Evolutionary conservation across 2,888 invertebrate species (phyloP).

Genomic region (Heterodera filipjevi): DNA sequence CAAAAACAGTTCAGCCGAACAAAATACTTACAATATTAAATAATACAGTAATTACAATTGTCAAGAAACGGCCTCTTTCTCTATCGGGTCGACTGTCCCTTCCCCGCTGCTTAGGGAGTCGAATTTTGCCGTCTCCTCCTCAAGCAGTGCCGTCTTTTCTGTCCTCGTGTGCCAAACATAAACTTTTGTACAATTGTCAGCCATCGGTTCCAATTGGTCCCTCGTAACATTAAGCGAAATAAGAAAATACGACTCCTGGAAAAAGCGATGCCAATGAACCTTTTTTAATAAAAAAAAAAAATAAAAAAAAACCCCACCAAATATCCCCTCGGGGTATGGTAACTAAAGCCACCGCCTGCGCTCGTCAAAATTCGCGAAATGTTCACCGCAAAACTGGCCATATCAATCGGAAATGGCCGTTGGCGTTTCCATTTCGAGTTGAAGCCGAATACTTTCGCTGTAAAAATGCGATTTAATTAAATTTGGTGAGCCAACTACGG

Average conservation of each 20-base stretch:
- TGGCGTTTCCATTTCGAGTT: conserved; percentile 74
- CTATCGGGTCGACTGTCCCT: conserved; percentile 16
- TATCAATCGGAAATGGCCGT: conserved; percentile 91
- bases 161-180: conserved; percentile 98
- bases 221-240: conserved; percentile 75
- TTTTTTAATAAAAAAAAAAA: no score
- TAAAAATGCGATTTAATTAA: neutral
- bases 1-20: conserved; percentile 9
- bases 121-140: conserved; percentile 35
- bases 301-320: conserved; percentile 70
- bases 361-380: conserved; percentile 66
- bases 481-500: neutral
- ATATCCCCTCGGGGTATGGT: conserved; percentile 83
- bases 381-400: conserved; percentile 94
- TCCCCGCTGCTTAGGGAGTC: conserved; percentile 11
- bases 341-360: conserved; percentile 72
- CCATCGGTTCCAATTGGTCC: conserved; percentile 84
- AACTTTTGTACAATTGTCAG: conserved; percentile 88
- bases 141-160: conserved; percentile 77
- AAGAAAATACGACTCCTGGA: conserved; percentile 79
- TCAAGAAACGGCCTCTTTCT: conserved; percentile 34
- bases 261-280: conserved; percentile 39
- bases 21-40: conserved; percentile 21
- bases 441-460: conserved; percentile 75
- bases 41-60: neutral